A percentile compares a stretch with the other conserved stretches of the same genome.
These are phyloP conservation scores for Ophthalmolycus amberensis DNA, from an alignment of 2,113 vertebrate species.

Conservation along the genomic window DNA sequence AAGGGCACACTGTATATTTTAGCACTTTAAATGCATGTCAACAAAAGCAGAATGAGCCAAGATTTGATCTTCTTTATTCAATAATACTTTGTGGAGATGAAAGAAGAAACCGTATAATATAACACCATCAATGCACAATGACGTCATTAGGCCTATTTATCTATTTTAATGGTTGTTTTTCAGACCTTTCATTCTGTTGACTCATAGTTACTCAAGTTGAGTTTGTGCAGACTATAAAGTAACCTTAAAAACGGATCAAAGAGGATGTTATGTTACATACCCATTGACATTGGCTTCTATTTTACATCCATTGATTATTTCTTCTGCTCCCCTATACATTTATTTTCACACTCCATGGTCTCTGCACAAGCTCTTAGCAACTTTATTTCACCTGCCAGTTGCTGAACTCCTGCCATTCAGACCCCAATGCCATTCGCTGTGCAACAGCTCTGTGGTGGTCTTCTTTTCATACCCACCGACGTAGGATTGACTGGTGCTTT, in stretches of 20 bases:
- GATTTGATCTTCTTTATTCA: background rate
- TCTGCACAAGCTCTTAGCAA: conserved; percentile 23
- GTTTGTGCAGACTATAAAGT: background rate
- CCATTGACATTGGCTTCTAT: background rate
- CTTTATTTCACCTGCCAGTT: conserved; percentile 48
- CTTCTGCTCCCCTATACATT: background rate
- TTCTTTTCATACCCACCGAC: conserved; percentile 41
- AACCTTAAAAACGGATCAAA: background rate
- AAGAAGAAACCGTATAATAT: background rate
- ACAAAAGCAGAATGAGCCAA: conserved; percentile 6
- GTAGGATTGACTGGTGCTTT: conserved; percentile 45
- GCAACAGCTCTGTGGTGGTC: conserved; percentile 61
- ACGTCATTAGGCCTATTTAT: background rate
- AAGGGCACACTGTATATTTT: conserved; percentile 18
- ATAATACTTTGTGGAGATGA: background rate
- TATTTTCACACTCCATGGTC: conserved; percentile 8
- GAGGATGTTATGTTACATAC: background rate
- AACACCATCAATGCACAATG: background rate
- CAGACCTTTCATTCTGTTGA: background rate
- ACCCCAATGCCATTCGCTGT: conserved; percentile 38
- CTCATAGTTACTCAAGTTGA: background rate
- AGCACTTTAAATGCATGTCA: background rate
- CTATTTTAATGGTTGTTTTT: background rate
- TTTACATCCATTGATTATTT: background rate
- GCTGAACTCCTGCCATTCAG: conserved; percentile 32